Evolutionary conservation across 2,888 invertebrate species (phyloP).

Genomic region (Eutolmus rufibarbis): DNA sequence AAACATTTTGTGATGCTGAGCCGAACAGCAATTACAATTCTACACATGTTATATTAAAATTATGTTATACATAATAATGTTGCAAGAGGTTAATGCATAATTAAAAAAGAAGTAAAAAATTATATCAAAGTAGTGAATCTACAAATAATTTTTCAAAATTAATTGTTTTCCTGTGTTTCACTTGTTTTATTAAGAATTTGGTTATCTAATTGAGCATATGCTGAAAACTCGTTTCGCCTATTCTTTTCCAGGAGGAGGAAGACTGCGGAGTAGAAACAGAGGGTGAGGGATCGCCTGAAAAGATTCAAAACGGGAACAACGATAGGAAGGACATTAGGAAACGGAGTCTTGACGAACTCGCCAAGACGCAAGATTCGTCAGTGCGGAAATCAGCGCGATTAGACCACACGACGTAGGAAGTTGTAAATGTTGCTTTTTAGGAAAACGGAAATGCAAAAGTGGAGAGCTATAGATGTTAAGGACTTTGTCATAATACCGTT

Average conservation of each 20-base stretch:
- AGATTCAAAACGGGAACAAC: constrained; percentile 36
- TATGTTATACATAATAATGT: too few species aligned
- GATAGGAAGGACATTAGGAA: constrained; percentile 12
- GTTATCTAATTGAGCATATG: too few species aligned
- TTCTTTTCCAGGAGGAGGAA: constrained; percentile 43
- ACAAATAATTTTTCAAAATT: too few species aligned
- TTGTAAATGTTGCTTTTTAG: neutral
- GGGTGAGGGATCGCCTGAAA: constrained; percentile 40
- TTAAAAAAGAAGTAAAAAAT: too few species aligned
- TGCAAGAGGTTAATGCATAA: too few species aligned
- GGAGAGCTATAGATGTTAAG: constrained; percentile 8
- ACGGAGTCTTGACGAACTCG: constrained; percentile 29
- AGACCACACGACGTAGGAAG: neutral
- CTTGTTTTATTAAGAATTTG: too few species aligned
- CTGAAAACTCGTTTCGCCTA: neutral
- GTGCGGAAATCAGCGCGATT: constrained; percentile 39
- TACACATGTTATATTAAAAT: too few species aligned
- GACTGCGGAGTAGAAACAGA: constrained; percentile 42
- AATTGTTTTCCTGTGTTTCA: too few species aligned
- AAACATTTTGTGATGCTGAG: too few species aligned
- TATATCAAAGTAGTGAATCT: too few species aligned
- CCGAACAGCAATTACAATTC: too few species aligned
- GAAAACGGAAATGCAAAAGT: neutral
- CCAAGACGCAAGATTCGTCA: neutral
- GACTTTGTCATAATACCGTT: neutral